Conservation (phyloP, 2,888 invertebrate genomes). For the Trisateles emortualis region DNA sequence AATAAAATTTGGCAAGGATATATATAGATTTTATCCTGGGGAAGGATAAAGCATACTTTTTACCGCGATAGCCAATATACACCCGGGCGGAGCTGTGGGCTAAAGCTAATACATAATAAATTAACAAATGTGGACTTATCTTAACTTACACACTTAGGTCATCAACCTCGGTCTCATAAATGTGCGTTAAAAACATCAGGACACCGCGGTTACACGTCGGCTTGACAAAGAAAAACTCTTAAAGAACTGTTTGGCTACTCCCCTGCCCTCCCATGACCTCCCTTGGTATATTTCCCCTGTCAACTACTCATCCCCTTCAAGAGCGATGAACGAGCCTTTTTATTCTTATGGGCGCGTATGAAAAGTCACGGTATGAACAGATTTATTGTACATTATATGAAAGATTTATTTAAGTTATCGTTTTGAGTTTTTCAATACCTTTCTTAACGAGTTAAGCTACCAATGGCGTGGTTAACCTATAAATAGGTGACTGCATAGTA, state of each 20-base stretch:
- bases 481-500: no score
- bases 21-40: no score
- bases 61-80: no score
- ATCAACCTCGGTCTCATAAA: constrained; percentile 27
- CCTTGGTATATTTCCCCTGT: constrained; percentile 17
- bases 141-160: constrained; percentile 5
- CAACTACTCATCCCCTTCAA: constrained; percentile 32
- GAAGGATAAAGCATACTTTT: no score
- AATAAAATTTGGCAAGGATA: no score
- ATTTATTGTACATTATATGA: constrained; percentile 2
- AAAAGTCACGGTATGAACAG: constrained; percentile 1
- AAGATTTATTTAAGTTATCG: not conserved
- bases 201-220: constrained; percentile 41
- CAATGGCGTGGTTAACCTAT: no score
- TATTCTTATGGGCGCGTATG: constrained; percentile 12
- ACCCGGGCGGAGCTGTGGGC: no score
- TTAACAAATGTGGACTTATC: not conserved
- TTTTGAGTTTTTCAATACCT: not conserved
- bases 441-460: no score
- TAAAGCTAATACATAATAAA: not conserved
- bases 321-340: constrained; percentile 19
- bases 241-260: constrained; percentile 42
- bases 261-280: not conserved
- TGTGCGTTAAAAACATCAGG: constrained; percentile 36
- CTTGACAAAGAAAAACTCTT: constrained; percentile 56